These are phyloP conservation scores for Tillus elongatus DNA, from an alignment of 2,888 invertebrate genomes.

Conservation along the genomic window DNA sequence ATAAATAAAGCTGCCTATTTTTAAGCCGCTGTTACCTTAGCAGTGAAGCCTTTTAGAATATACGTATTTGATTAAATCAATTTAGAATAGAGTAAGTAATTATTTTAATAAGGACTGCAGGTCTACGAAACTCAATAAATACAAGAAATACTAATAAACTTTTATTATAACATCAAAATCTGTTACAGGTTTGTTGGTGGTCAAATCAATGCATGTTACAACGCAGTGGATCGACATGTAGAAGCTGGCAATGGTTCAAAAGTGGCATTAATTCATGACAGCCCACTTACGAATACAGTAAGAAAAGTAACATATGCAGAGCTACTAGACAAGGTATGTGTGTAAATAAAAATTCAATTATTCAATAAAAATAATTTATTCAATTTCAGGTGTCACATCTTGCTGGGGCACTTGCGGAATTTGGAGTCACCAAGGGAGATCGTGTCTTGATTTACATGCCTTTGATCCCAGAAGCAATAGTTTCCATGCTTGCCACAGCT, in stretches of 20 bases:
- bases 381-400: constrained; percentile 52
- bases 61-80: no score
- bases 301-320: constrained; percentile 73
- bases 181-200: constrained; percentile 74
- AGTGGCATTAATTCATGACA: constrained; percentile 81
- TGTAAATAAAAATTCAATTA: not conserved
- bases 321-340: constrained; percentile 62
- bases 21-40: no score
- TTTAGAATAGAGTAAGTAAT: no score
- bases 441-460: constrained; percentile 92
- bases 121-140: no score
- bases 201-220: constrained; percentile 86
- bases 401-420: constrained; percentile 67
- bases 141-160: no score
- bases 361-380: constrained; percentile 7
- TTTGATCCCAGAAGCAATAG: constrained; percentile 79
- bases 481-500: constrained; percentile 81
- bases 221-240: constrained; percentile 86
- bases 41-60: no score
- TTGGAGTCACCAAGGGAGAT: constrained; percentile 76
- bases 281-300: constrained; percentile 72
- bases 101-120: no score
- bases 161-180: no score
- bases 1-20: no score
- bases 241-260: constrained; percentile 66